Conservation (phyloP, 2,888 invertebrate species). For the Torymus texanus region DNA sequence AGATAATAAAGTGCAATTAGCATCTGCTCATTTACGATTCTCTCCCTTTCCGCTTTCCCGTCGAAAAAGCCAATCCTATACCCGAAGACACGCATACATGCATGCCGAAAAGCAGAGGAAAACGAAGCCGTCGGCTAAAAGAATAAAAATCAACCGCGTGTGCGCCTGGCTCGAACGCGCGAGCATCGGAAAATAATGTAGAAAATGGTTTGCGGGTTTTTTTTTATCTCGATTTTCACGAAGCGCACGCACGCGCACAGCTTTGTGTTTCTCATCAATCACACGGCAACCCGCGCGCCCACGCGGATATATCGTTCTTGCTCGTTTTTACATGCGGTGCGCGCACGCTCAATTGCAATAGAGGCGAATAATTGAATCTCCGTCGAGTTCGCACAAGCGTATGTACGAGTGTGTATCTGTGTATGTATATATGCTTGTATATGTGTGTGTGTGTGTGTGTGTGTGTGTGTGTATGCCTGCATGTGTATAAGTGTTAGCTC, state of each 20-base stretch:
- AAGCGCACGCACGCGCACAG: constrained; percentile 50
- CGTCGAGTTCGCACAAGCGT: constrained; percentile 38
- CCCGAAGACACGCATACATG: not conserved
- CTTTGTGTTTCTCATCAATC: constrained; percentile 74
- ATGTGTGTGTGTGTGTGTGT: not conserved
- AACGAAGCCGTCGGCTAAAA: not conserved
- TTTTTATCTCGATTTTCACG: constrained; percentile 68
- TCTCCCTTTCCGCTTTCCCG: not conserved
- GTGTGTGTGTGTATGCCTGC: not conserved
- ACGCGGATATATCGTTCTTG: constrained; percentile 67
- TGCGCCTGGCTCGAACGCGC: not conserved
- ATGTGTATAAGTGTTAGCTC: not conserved
- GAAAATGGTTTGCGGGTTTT: constrained; percentile 70
- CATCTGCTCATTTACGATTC: not conserved
- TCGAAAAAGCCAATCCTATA: not conserved
- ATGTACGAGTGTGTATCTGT: not conserved
- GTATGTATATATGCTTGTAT: not conserved
- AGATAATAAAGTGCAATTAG: constrained; percentile 29
- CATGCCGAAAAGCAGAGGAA: not conserved
- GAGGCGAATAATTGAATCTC: constrained; percentile 72
- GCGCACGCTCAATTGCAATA: constrained; percentile 67
- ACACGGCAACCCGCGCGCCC: constrained; percentile 66
- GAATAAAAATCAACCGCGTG: not conserved
- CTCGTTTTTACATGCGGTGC: constrained; percentile 68
- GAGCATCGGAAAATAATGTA: constrained; percentile 61